phyloP scores from a whole-genome alignment of 23 tunicate species.

The Styela plicata region DNA sequence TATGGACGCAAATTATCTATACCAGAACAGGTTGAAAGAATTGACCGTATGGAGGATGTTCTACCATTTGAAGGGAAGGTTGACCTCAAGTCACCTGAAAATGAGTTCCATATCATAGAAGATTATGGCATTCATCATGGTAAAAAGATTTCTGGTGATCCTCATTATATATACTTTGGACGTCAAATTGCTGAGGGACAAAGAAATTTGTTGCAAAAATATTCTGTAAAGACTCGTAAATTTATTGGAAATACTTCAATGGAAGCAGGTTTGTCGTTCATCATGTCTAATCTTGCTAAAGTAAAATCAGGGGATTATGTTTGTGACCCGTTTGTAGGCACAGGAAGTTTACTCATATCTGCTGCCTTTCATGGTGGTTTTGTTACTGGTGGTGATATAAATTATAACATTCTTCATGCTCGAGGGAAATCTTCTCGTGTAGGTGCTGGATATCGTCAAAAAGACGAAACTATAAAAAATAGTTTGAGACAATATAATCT shows the following conservation, averaged over 20 bases:
- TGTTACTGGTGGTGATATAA: constrained; percentile 91
- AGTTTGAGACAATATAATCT: constrained; percentile 57
- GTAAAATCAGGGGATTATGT: constrained; percentile 38
- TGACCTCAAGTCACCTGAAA: constrained; percentile 46
- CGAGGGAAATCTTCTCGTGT: constrained; percentile 90
- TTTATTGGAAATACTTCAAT: constrained; percentile 98
- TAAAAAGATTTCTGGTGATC: constrained; percentile 25
- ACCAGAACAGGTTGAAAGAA: constrained; percentile 39
- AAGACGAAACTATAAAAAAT: constrained; percentile 80
- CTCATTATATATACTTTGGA: constrained; percentile 53
- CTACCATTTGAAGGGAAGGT: constrained; percentile 82
- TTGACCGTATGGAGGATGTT: constrained; percentile 57
- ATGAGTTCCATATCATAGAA: constrained; percentile 63
- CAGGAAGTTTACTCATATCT: constrained; percentile 85
- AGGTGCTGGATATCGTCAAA: constrained; percentile 71
- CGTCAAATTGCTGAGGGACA: constrained; percentile 80
- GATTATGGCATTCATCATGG: constrained; percentile 50
- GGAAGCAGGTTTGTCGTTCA: constrained; percentile 80
- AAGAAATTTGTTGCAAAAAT: constrained; percentile 53
- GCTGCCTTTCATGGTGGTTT: constrained; percentile 89
- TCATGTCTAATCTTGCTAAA: constrained; percentile 87
- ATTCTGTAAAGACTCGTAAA: constrained; percentile 68
- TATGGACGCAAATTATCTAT: constrained; percentile 60
- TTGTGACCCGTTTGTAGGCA: constrained; percentile 97
- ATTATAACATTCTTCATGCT: constrained; percentile 87